These are phyloP conservation scores for western clawed frog (Xenopus tropicalis) DNA, from an alignment of 2,113 vertebrate species.

Conservation along the genomic window DNA sequence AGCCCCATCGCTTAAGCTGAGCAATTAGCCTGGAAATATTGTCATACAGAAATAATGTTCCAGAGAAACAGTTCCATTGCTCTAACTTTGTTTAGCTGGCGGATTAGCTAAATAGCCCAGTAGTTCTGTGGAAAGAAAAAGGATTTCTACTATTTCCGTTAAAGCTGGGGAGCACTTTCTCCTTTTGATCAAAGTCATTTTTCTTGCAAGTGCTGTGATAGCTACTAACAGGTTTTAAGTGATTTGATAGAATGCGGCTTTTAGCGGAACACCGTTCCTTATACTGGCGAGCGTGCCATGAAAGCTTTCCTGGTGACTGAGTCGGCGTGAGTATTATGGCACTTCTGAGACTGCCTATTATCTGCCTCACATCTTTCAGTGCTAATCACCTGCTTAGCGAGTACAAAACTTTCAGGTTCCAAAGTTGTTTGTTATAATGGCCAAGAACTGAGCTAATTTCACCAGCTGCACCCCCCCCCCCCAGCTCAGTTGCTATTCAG, in stretches of 20 bases:
- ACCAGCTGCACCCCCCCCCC: not conserved
- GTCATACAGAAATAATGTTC: too few species aligned
- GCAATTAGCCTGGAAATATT: too few species aligned
- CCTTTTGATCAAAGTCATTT: conserved; percentile 33
- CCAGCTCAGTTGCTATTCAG: too few species aligned
- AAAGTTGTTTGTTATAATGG: conserved; percentile 13
- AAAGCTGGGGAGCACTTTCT: not conserved
- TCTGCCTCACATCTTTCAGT: conserved; percentile 36
- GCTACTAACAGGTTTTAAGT: conserved; percentile 27
- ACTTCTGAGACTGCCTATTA: conserved; percentile 33
- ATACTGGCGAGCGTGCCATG: conserved; percentile 24
- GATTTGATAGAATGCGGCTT: conserved; percentile 41
- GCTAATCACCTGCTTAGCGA: conserved; percentile 36
- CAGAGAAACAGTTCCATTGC: too few species aligned
- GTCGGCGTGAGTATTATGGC: conserved; percentile 27
- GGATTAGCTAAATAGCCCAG: too few species aligned
- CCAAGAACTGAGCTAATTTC: conserved; percentile 3
- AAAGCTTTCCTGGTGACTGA: conserved; percentile 37
- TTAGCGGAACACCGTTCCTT: conserved; percentile 38
- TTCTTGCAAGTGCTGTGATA: conserved; percentile 40
- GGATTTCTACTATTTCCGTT: conserved; percentile 3
- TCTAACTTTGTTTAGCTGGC: too few species aligned
- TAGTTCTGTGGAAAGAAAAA: too few species aligned
- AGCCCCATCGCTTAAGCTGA: too few species aligned
- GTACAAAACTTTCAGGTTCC: conserved; percentile 19